Base-by-base conservation (phyloP, 2,113 vertebrate species). In the Propithecus coquereli region DNA sequence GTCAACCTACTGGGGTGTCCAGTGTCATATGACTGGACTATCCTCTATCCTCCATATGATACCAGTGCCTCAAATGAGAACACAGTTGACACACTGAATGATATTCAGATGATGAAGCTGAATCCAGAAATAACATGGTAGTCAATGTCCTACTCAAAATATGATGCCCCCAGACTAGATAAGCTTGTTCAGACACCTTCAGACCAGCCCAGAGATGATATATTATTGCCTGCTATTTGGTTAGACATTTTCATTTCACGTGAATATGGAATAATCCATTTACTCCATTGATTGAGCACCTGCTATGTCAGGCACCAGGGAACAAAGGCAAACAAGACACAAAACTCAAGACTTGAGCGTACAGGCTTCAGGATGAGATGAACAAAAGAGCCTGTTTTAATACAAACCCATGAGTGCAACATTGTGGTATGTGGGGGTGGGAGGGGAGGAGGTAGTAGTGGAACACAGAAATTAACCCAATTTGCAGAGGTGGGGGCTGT, bases 301-400 rank as follows among this genome's bases (percentile, higher is more conserved):
- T 92, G 59, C 59, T 76, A 82, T 70, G 43, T 65, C 91, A 91
- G 91, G 77, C 37, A 13, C 16, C 0, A 3, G 65, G 79, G 61
- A 91, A 73, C 90, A 90, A 90, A 94, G 63, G 87, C 47, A 79
- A 50, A 27, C 32, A 52, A 4, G 25, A 71, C 54, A 87, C 86
- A 74, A 37, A 86, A 61, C 84, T 92, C 32, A 8, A 8, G 52
- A 63, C 6, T 40, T 16, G 86, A 79, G 25, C 0, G 0, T 14
- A 54, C 45, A 87, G 80, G n/a, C 85, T 94, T 57, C n/a, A 47
- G 88, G 91, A 91, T 2, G 79, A 86, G 88, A 92, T 23, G 76
- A 92, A 70, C 65, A 52, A 70, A 57, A 89, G 77, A 82, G 25
- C 71, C 50, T 7, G 37, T 86, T 86, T 73, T 30, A 86, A 83